These are phyloP conservation scores for Theristicus caerulescens DNA, from an alignment of 2,113 vertebrate species.

Conservation along the genomic window DNA sequence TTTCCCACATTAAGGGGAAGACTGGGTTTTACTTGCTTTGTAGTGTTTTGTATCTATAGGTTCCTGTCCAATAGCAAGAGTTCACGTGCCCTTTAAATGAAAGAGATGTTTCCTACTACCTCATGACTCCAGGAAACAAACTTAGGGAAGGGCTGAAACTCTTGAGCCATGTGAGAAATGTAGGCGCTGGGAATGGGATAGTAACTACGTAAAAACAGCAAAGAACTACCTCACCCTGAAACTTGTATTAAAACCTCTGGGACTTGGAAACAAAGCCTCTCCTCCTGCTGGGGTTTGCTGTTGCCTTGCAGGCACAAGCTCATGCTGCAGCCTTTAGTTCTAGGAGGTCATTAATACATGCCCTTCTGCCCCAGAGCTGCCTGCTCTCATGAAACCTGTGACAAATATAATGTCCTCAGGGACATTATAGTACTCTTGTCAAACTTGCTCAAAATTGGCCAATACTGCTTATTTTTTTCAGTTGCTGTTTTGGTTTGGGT, in stretches of 20 bases:
- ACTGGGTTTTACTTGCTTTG: background rate
- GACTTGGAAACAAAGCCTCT: background rate
- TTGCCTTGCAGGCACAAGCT: background rate
- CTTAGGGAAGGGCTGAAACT: background rate
- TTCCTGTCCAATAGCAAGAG: background rate
- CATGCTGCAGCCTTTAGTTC: background rate
- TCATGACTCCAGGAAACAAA: background rate
- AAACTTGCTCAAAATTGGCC: background rate
- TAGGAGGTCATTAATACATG: background rate
- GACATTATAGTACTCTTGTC: background rate
- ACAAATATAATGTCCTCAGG: background rate
- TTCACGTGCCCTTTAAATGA: background rate
- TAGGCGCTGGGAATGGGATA: background rate
- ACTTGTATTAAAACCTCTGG: background rate
- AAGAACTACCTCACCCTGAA: background rate
- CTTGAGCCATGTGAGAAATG: background rate
- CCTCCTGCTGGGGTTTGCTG: background rate
- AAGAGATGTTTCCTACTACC: background rate
- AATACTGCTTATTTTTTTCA: background rate
- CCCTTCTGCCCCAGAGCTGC: background rate
- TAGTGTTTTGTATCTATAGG: background rate
- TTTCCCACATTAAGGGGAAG: background rate
- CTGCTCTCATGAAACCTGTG: background rate
- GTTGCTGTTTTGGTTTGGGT: background rate
- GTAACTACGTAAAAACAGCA: background rate